Evolutionary conservation across 2,113 vertebrate genomes (phyloP).

Genomic region (Oxyruncus cristatus): DNA sequence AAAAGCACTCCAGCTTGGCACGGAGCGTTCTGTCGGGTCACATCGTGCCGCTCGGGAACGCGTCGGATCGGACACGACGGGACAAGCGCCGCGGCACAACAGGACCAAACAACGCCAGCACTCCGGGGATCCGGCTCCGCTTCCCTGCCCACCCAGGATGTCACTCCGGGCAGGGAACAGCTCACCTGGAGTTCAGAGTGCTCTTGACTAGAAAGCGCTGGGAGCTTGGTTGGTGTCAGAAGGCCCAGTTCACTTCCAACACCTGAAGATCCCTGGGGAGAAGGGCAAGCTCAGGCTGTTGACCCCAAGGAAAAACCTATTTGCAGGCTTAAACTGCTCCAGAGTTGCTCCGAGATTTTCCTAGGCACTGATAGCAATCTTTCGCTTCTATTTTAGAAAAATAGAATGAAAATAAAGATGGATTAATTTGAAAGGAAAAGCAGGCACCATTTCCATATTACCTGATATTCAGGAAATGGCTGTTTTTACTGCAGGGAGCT

Average conservation of each 20-base stretch:
- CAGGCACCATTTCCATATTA: constrained; percentile 25
- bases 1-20: background rate
- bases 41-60: background rate
- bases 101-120: background rate
- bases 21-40: background rate
- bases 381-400: background rate
- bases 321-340: background rate
- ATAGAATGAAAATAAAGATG: background rate
- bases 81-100: background rate
- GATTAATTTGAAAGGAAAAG: constrained; percentile 58
- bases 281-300: background rate
- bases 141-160: background rate
- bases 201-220: background rate
- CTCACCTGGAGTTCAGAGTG: background rate
- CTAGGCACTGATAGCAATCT: background rate
- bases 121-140: background rate
- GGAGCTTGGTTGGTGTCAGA: background rate
- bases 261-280: background rate
- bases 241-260: background rate
- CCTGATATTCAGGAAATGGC: constrained; percentile 35
- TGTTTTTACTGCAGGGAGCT: background rate
- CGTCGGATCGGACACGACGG: background rate
- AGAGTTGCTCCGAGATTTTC: background rate
- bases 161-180: background rate
- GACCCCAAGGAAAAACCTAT: background rate